phyloP scores from a whole-genome alignment of 2,113 vertebrate genomes.

The Taurulus bubalis region DNA sequence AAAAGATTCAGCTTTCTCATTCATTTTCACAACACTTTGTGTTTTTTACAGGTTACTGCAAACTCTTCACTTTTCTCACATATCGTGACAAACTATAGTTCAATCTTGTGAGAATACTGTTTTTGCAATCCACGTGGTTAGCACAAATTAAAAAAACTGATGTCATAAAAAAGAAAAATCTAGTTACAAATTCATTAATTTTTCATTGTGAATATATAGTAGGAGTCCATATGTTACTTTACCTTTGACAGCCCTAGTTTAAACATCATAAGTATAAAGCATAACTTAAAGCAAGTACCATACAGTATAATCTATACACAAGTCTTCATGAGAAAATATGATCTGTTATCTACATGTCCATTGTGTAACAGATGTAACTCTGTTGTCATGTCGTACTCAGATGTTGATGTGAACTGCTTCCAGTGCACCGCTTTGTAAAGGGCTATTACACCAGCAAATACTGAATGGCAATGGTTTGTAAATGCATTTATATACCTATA shows the following conservation, averaged over 20 bases:
- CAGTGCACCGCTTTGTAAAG: slow-evolving; percentile 76
- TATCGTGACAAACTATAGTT: not conserved
- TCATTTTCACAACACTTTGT: not conserved
- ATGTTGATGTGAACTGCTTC: slow-evolving; percentile 64
- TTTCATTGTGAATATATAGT: not conserved
- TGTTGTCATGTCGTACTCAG: slow-evolving; percentile 47
- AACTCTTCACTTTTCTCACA: not conserved
- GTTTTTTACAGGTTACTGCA: not conserved
- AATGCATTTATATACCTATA: slow-evolving; percentile 59
- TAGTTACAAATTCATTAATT: not conserved
- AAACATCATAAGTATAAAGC: slow-evolving; percentile 59
- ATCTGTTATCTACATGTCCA: slow-evolving; percentile 60
- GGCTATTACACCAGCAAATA: slow-evolving; percentile 62
- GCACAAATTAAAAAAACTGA: not conserved
- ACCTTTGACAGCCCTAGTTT: slow-evolving; percentile 59
- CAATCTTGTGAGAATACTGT: not conserved
- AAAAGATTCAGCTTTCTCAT: not conserved
- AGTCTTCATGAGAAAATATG: slow-evolving; percentile 63
- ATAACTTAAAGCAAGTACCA: slow-evolving; percentile 79
- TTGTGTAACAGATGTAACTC: no score
- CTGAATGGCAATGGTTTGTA: slow-evolving; percentile 61
- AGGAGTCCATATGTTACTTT: not conserved
- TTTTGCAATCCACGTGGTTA: not conserved
- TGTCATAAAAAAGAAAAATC: not conserved
- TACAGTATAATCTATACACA: slow-evolving; percentile 72